phyloP scores from a whole-genome alignment of 2,888 invertebrate species.

The Glyphotaelius pellucidus region DNA sequence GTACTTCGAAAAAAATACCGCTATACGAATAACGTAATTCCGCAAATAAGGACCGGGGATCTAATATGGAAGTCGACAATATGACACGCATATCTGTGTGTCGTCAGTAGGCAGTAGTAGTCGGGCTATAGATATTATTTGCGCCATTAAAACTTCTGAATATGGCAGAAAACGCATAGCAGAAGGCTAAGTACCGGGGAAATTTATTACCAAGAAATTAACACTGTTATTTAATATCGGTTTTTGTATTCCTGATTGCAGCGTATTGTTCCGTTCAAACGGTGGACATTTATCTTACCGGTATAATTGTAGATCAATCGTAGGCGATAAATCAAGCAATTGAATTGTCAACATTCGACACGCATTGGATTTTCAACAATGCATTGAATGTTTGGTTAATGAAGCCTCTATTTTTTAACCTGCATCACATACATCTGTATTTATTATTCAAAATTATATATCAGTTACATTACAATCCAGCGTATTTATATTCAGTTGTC shows the following conservation, averaged over 20 bases:
- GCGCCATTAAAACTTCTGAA: conserved; percentile 5
- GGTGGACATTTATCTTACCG: not conserved
- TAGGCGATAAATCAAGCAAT: not conserved
- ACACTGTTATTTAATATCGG: not conserved
- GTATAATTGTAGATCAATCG: not conserved
- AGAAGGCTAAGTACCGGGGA: not conserved
- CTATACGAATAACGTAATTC: conserved; percentile 31
- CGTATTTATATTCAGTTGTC: not conserved
- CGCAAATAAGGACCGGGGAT: conserved; percentile 10
- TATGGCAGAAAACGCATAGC: conserved; percentile 24
- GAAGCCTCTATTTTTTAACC: not conserved
- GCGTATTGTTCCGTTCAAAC: not conserved
- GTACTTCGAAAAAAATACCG: conserved; percentile 35
- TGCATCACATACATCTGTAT: not conserved
- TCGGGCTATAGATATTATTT: not conserved
- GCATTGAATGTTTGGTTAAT: not conserved
- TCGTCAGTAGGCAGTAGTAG: not conserved
- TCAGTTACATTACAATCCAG: no score
- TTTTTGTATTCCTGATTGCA: not conserved
- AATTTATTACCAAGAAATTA: conserved; percentile 17
- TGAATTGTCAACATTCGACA: not conserved
- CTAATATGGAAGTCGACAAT: conserved; percentile 2
- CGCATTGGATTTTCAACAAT: not conserved
- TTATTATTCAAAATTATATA: not conserved
- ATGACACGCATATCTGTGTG: conserved; percentile 2